Conservation (phyloP, 2,797 vertebrate genomes). For the Cephalopachus bancanus region DNA sequence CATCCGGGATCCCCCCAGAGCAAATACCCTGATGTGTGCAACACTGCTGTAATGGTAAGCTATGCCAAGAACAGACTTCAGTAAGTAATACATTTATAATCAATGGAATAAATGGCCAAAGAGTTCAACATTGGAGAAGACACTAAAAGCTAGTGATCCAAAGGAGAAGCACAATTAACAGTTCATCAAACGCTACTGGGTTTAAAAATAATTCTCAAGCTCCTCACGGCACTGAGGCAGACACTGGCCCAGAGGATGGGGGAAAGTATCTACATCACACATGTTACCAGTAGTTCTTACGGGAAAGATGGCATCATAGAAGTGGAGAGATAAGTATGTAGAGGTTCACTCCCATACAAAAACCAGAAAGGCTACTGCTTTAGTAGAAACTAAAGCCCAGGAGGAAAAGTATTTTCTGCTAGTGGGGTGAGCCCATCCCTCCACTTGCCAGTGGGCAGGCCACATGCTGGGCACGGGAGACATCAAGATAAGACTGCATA, state of each 20-base stretch:
- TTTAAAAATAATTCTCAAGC: background rate
- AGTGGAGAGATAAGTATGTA: too few species aligned
- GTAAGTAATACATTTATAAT: too few species aligned
- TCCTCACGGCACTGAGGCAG: background rate
- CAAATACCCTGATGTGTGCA: rapidly evolving
- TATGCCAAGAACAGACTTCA: background rate
- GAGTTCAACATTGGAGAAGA: rapidly evolving
- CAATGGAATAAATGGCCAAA: rapidly evolving
- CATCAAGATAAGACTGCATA: background rate
- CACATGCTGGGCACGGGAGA: background rate
- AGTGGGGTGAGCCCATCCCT: rapidly evolving
- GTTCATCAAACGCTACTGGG: background rate
- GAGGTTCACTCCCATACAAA: rapidly evolving
- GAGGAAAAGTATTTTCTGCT: background rate
- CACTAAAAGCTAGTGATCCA: background rate
- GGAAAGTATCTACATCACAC: background rate
- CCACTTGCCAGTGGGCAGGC: rapidly evolving
- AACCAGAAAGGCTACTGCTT: background rate
- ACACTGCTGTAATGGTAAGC: rapidly evolving
- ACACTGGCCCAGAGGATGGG: background rate
- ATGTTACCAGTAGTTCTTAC: background rate
- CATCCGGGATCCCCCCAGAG: background rate
- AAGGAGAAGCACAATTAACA: background rate
- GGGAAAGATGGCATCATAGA: background rate
- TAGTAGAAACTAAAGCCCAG: background rate